These are phyloP conservation scores for Centropristis striata DNA, from an alignment of 2,113 vertebrate genomes.

Conservation along the genomic window DNA sequence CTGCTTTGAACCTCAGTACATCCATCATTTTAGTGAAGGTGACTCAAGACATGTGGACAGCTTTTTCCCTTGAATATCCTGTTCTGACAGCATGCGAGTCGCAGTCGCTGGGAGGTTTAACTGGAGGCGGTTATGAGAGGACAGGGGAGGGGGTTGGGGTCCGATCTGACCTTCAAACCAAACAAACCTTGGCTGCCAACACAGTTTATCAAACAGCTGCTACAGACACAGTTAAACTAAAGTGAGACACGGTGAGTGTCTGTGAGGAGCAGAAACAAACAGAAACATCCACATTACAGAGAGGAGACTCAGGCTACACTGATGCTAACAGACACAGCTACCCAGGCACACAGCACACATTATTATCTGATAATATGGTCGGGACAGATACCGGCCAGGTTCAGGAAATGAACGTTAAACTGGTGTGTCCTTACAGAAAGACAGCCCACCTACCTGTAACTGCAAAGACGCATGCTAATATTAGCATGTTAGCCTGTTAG, in stretches of 20 bases:
- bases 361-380: rapidly evolving
- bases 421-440: rapidly evolving
- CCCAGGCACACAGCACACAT: rapidly evolving
- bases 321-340: not conserved
- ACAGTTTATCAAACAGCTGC: not conserved
- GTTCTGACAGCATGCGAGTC: no score
- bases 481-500: constrained; percentile 36
- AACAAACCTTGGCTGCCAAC: constrained; percentile 31
- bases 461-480: constrained; percentile 28
- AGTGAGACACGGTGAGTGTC: no score
- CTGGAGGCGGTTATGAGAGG: not conserved
- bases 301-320: not conserved
- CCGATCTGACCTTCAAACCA: constrained; percentile 60
- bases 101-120: not conserved
- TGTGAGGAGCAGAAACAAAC: not conserved
- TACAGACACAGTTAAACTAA: not conserved
- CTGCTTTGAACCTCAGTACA: no score
- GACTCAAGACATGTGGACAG: no score
- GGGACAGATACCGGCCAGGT: rapidly evolving
- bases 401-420: rapidly evolving
- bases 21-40: no score
- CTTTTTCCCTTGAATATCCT: no score
- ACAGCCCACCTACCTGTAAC: not conserved
- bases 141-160: not conserved
- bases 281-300: not conserved